phyloP scores from a whole-genome alignment of 1,140 invertebrate species.

The Drosophila willistoni region DNA sequence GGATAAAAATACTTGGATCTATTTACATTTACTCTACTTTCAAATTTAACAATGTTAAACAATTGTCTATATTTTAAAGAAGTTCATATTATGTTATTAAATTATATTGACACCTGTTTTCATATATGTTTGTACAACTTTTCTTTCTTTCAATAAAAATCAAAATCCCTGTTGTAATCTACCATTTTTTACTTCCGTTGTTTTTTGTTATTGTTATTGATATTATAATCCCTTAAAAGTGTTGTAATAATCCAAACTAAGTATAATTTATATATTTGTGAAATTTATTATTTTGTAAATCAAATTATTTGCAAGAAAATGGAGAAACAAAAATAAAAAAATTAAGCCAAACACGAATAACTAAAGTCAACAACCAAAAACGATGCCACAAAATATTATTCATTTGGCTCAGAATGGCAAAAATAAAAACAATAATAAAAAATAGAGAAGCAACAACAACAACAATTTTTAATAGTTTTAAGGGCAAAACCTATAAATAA shows the following conservation, averaged over 20 bases:
- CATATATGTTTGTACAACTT: not conserved
- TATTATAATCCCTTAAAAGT: conserved; percentile 49
- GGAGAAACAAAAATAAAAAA: conserved; percentile 42
- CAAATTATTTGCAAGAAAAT: conserved; percentile 71
- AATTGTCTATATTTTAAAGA: too few species aligned
- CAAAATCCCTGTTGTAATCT: conserved; percentile 1
- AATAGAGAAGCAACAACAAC: conserved; percentile 2
- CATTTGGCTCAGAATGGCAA: conserved; percentile 49
- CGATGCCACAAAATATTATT: conserved; percentile 75
- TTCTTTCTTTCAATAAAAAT: not conserved
- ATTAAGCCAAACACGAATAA: conserved; percentile 13
- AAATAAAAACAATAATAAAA: conserved; percentile 46
- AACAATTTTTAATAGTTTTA: conserved; percentile 80
- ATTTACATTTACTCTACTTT: too few species aligned
- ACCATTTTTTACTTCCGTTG: not conserved
- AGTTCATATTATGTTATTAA: too few species aligned
- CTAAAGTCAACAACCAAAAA: conserved; percentile 80
- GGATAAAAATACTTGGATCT: too few species aligned
- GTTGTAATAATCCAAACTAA: conserved; percentile 61
- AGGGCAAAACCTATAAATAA: conserved; percentile 78
- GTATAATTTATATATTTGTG: conserved; percentile 73
- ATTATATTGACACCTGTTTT: too few species aligned
- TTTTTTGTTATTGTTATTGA: not conserved
- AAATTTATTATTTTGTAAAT: conserved; percentile 75
- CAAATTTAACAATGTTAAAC: too few species aligned